Evolutionary conservation across 2,113 vertebrate genomes (phyloP).

Genomic region (Gila orcuttii): DNA sequence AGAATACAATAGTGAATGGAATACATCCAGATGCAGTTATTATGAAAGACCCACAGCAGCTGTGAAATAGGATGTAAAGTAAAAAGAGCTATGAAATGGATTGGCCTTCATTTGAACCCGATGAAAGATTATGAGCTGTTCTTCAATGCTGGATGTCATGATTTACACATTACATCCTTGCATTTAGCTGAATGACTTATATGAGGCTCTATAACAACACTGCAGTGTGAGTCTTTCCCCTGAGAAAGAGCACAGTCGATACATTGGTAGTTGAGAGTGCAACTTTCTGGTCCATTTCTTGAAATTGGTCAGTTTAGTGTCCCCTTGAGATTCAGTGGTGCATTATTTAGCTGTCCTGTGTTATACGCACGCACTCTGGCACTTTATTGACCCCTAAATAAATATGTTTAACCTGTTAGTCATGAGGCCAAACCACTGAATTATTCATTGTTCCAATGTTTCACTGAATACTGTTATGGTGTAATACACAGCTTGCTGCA

Average conservation of each 20-base stretch:
- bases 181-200: background rate
- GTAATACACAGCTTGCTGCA: background rate
- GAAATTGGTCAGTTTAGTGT: conserved; percentile 1
- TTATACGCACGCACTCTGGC: background rate
- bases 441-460: background rate
- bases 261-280: background rate
- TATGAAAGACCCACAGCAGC: too few relatives aligned
- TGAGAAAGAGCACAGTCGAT: conserved; percentile 18
- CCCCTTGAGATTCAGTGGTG: conserved; percentile 21
- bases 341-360: conserved; percentile 38
- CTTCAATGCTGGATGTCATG: background rate
- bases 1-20: background rate
- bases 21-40: background rate
- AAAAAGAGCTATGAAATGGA: background rate
- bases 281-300: background rate
- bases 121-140: background rate
- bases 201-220: background rate
- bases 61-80: background rate
- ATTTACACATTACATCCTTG: background rate
- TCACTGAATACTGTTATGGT: background rate
- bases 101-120: background rate
- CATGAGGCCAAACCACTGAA: background rate
- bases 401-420: conserved; percentile 20
- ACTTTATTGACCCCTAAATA: background rate
- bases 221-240: background rate